Conservation (phyloP, 2,888 invertebrate genomes). For the Melieria omissa region DNA sequence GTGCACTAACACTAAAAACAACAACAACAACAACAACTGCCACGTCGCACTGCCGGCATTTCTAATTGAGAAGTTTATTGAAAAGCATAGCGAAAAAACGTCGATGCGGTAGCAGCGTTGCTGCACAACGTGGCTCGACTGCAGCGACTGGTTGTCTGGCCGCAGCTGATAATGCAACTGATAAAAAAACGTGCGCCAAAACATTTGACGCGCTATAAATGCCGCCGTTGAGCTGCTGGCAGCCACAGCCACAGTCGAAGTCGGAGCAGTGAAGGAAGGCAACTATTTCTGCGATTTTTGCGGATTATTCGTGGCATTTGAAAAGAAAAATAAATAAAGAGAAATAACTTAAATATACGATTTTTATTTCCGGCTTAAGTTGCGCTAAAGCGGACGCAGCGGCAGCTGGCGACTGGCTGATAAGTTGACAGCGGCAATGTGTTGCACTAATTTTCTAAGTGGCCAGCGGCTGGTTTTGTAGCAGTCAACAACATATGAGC, state of each 20-base stretch:
- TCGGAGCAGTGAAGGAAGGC: neutral
- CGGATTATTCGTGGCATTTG: slow-evolving; percentile 16
- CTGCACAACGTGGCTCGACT: too few relatives aligned
- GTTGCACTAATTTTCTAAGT: neutral
- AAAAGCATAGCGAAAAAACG: too few relatives aligned
- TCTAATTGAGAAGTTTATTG: too few relatives aligned
- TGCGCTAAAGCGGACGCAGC: neutral
- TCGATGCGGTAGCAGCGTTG: too few relatives aligned
- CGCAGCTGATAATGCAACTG: neutral
- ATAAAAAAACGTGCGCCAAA: neutral
- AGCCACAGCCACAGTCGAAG: neutral
- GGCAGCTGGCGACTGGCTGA: neutral
- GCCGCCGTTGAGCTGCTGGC: neutral
- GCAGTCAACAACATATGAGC: too few relatives aligned
- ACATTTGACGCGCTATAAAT: neutral
- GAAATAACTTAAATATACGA: too few relatives aligned
- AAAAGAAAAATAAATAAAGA: neutral
- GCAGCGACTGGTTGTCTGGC: too few relatives aligned
- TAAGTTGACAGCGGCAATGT: neutral
- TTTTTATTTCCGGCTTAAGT: slow-evolving; percentile 16
- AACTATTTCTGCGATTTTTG: neutral
- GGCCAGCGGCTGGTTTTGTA: neutral
- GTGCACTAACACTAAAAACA: slow-evolving; percentile 5
- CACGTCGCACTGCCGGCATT: too few relatives aligned
- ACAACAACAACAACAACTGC: slow-evolving; percentile 4